Percentiles rank a stretch among this genome's conserved stretches.
Conservation (phyloP, 2,888 invertebrate genomes). For the Philaethria dido region DNA sequence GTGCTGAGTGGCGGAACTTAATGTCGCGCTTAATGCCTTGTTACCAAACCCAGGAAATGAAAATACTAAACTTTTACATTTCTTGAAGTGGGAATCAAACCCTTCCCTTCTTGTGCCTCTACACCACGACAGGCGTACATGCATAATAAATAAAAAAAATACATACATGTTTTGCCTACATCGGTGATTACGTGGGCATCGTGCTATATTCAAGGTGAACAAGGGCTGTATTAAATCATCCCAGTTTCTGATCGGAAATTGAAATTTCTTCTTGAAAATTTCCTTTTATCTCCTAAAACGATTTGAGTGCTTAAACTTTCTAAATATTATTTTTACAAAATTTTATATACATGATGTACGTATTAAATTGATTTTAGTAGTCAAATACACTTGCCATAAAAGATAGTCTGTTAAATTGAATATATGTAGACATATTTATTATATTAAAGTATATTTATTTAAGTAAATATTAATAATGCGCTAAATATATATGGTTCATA, state of each 20-base stretch:
- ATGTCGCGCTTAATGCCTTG: too few relatives aligned
- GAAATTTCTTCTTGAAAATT: constrained; percentile 16
- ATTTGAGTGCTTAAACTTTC: neutral
- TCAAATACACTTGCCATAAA: neutral
- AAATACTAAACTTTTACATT: too few relatives aligned
- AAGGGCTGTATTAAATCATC: constrained; percentile 22
- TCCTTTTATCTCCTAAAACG: neutral
- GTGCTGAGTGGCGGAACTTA: too few relatives aligned
- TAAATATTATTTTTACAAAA: neutral
- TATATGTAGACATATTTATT: too few relatives aligned
- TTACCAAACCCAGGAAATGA: too few relatives aligned
- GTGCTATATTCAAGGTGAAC: constrained; percentile 4
- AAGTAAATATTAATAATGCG: too few relatives aligned
- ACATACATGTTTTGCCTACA: neutral
- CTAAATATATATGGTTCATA: too few relatives aligned
- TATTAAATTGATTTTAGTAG: neutral
- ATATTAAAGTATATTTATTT: too few relatives aligned
- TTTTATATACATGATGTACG: neutral
- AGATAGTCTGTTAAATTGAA: too few relatives aligned
- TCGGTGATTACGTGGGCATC: neutral
- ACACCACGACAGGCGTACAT: too few relatives aligned
- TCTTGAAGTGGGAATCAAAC: too few relatives aligned
- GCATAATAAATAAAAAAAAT: neutral
- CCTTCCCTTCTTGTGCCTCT: too few relatives aligned
- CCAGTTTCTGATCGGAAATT: constrained; percentile 26